Conservation (phyloP, 2,797 vertebrate species). For the Bufotes viridis region DNA sequence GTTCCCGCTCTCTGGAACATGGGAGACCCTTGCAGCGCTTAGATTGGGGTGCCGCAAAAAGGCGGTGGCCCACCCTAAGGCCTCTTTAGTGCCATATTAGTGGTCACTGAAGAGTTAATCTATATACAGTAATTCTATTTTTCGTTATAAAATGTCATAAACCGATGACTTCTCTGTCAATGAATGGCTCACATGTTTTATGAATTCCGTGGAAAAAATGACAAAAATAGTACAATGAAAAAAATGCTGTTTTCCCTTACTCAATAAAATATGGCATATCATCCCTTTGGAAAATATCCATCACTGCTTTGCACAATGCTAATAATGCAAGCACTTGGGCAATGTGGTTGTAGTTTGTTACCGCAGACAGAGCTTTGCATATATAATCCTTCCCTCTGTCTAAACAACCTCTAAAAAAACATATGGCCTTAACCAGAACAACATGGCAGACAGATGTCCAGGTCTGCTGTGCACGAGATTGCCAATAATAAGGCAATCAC, state of each 20-base stretch:
- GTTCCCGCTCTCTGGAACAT: too few relatives aligned
- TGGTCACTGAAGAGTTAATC: too few relatives aligned
- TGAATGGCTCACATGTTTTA: neutral
- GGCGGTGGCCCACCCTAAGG: too few relatives aligned
- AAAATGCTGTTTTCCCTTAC: neutral
- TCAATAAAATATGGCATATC: neutral
- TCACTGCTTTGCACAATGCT: neutral
- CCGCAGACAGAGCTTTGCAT: neutral
- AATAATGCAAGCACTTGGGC: neutral
- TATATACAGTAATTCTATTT: neutral
- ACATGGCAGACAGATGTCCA: conserved; percentile 32
- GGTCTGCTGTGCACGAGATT: conserved; percentile 13
- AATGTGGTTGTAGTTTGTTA: neutral
- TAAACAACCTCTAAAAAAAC: neutral
- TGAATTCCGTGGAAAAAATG: neutral
- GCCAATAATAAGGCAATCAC: conserved; percentile 25
- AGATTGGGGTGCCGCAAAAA: too few relatives aligned
- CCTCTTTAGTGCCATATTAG: too few relatives aligned
- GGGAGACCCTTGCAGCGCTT: too few relatives aligned
- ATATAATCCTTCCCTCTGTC: neutral
- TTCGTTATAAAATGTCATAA: neutral
- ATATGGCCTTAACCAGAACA: conserved; percentile 33
- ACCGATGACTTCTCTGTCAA: neutral
- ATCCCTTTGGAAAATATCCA: neutral
- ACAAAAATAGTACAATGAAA: neutral